These are phyloP conservation scores for Epinephelus cyanopodus DNA, from an alignment of 2,113 vertebrate genomes.

Conservation along the genomic window DNA sequence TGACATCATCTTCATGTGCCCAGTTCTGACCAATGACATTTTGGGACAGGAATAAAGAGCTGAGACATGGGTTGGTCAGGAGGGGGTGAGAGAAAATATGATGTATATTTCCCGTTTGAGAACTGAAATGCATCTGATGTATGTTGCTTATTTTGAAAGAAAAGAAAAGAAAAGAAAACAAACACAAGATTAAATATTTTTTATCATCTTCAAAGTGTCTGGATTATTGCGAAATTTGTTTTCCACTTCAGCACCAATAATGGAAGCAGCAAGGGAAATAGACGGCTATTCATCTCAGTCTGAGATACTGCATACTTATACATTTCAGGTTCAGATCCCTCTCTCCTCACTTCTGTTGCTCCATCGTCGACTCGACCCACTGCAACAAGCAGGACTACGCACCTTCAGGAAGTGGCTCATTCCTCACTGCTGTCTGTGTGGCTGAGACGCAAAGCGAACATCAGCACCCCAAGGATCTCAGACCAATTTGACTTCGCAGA, in stretches of 20 bases:
- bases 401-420: slow-evolving; percentile 71
- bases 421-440: slow-evolving; percentile 56
- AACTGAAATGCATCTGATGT: slow-evolving; percentile 75
- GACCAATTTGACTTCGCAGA: not conserved
- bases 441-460: slow-evolving; percentile 17
- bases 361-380: slow-evolving; percentile 19
- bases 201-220: slow-evolving; percentile 71
- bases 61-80: slow-evolving; percentile 35
- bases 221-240: slow-evolving; percentile 29
- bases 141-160: slow-evolving; percentile 77
- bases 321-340: slow-evolving; percentile 27
- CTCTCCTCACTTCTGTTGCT: slow-evolving; percentile 15
- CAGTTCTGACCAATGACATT: slow-evolving; percentile 58
- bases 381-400: slow-evolving; percentile 6
- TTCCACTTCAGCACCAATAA: not conserved
- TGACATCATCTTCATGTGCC: slow-evolving; percentile 73
- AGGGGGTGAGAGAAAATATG: slow-evolving; percentile 18
- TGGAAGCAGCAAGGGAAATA: not conserved
- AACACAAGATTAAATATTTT: slow-evolving; percentile 85
- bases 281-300: slow-evolving; percentile 14
- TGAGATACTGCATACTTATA: slow-evolving; percentile 32
- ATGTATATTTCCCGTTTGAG: slow-evolving; percentile 64
- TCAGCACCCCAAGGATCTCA: slow-evolving; percentile 16
- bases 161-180: slow-evolving; percentile 36
- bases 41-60: slow-evolving; percentile 26